Conservation (phyloP, 2,113 vertebrate genomes). For the Gymnocephalus cernua region DNA sequence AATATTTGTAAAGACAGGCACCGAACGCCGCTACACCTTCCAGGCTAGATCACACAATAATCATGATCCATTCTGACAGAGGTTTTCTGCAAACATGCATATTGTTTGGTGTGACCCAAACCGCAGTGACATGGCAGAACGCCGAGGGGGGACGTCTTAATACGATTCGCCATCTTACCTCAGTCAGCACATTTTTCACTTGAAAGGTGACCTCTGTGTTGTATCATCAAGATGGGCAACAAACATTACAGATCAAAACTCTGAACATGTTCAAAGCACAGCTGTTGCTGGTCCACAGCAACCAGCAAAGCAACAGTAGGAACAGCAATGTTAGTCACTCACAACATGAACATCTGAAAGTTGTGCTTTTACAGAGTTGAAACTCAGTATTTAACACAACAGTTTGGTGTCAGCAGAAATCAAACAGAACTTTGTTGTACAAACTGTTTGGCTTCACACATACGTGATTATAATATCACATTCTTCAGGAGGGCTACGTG, state of each 20-base stretch:
- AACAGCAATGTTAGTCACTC: constrained; percentile 1
- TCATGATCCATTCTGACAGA: constrained; percentile 52
- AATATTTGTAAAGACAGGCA: constrained; percentile 20
- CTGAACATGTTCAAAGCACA: not conserved
- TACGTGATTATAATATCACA: constrained; percentile 45
- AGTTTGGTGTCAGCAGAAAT: constrained; percentile 6
- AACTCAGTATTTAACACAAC: constrained; percentile 18
- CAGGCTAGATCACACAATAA: constrained; percentile 51
- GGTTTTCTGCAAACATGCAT: constrained; percentile 55
- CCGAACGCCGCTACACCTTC: constrained; percentile 30
- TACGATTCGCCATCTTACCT: constrained; percentile 8
- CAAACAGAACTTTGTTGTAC: constrained; percentile 41
- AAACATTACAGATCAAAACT: not conserved
- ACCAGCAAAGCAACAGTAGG: not conserved
- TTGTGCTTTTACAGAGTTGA: not conserved
- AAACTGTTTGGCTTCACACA: constrained; percentile 50
- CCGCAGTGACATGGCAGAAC: constrained; percentile 18
- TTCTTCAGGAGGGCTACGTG: constrained; percentile 45
- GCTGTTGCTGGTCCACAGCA: not conserved
- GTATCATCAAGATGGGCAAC: constrained; percentile 14
- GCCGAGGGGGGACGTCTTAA: constrained; percentile 23
- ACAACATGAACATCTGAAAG: not conserved
- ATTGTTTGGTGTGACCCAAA: constrained; percentile 45
- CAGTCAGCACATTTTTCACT: constrained; percentile 26
- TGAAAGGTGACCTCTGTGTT: constrained; percentile 24